Evolutionary conservation across 2,888 invertebrate species (phyloP), one percentile per base, ranked within the genome.

Genomic region (Brachypalpus laphriformis): DNA sequence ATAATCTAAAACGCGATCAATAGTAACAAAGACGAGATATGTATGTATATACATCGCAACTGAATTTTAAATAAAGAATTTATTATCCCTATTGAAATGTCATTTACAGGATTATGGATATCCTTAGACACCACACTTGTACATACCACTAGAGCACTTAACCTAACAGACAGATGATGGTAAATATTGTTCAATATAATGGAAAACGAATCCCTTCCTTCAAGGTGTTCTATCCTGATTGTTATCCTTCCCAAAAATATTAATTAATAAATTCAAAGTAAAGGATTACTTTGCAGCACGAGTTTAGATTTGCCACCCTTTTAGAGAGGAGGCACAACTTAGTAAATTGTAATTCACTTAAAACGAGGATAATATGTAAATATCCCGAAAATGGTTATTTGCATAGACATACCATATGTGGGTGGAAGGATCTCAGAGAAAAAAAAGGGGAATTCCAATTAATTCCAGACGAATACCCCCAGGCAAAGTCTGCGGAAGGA

Each of bases 361-460:
- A 20, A n/a, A 28, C 16, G 5, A 8, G 4, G 11, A 11, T 5
- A 11, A 7, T 8, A 18, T 51, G 51, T 54, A 42, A 54, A 68
- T 40, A 66, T 16, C 40, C 54, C 20, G 16, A n/a, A 18, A 68
- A 54, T 56, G 28, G 31, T 42, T 56, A n/a, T 54, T 56, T 56
- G 54, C 54, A 56, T 68, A 31, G 25, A 11, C 1, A 7, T 25
- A 25, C 2, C 25, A 25, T 31, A 31, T 31, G 31, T 31, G 8
- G 31, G 28, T 14, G 37, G n/a, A 9, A 14, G 9, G 8, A 25
- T 16, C 20, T 25, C 8, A 9, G 31, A 34, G 16, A 25, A 49
- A 71, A 40, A 31, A 61, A 20, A 9, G 3, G 14, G 3, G 31
- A 72, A 63, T 42, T 63, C 18, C 61, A 72, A 72, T 72, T 72